Evolutionary conservation across 2,888 invertebrate species (phyloP).

Genomic region (Lasioglossum vierecki): DNA sequence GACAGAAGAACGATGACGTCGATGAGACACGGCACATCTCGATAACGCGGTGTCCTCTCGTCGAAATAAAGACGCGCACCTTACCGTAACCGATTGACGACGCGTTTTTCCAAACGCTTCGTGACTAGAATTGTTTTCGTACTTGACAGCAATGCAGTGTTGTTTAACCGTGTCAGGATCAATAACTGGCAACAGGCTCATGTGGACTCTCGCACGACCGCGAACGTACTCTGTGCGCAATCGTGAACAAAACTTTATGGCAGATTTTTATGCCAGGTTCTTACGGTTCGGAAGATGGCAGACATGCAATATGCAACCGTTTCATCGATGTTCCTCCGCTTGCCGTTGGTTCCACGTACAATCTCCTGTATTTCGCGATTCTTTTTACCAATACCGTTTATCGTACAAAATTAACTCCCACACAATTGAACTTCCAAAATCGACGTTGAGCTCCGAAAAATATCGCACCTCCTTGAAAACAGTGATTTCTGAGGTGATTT

Average conservation of each 20-base stretch:
- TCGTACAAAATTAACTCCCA: background rate
- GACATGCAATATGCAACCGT: background rate
- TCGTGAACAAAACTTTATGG: conserved; percentile 56
- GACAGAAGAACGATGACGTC: conserved; percentile 65
- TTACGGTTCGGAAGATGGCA: background rate
- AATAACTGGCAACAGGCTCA: conserved; percentile 84
- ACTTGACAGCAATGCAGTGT: conserved; percentile 83
- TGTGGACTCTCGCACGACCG: conserved; percentile 73
- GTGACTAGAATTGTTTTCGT: conserved; percentile 77
- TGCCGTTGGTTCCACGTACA: background rate
- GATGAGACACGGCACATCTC: conserved; percentile 43
- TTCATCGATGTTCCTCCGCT: background rate
- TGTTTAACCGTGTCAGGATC: conserved; percentile 83
- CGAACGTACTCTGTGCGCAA: conserved; percentile 64
- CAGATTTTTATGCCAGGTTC: conserved; percentile 38
- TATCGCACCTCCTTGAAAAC: too few relatives aligned
- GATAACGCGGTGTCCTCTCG: conserved; percentile 33
- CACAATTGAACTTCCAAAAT: too few relatives aligned
- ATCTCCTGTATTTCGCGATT: background rate
- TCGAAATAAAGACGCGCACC: conserved; percentile 40
- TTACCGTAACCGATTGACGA: conserved; percentile 48
- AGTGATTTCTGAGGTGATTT: too few relatives aligned
- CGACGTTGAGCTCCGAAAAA: too few relatives aligned
- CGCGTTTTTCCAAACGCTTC: conserved; percentile 66
- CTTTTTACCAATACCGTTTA: background rate